Conservation (phyloP, 2,797 vertebrate species). For the Uromys caudimaculatus region DNA sequence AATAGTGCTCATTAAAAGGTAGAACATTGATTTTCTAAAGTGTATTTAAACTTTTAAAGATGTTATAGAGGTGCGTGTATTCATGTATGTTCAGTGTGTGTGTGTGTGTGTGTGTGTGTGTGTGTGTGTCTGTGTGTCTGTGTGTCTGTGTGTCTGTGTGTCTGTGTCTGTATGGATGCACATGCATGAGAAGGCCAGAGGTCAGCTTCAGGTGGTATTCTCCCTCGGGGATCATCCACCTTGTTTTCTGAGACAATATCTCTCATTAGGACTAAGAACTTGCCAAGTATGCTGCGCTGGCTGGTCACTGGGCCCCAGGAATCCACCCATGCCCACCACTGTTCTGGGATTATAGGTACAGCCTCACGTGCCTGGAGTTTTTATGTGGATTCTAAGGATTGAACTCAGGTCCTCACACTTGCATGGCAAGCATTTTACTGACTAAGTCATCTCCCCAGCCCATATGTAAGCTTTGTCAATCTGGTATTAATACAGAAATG, state of each 20-base stretch:
- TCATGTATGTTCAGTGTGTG: background rate
- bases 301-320: background rate
- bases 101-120: background rate
- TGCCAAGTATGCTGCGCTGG: background rate
- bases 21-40: slow-evolving; percentile 40
- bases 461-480: background rate
- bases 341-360: background rate
- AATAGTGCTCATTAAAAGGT: slow-evolving; percentile 19
- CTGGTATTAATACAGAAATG: slow-evolving; percentile 37
- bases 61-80: background rate
- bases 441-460: background rate
- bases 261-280: background rate
- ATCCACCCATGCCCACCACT: background rate
- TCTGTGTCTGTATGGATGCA: accelerated
- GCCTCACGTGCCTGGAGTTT: background rate
- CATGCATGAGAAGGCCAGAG: background rate
- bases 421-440: background rate
- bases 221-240: background rate
- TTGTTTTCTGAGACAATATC: background rate
- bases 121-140: background rate
- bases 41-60: background rate
- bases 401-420: background rate
- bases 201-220: background rate
- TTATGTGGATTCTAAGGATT: background rate
- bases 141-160: background rate